Percentiles rank a stretch among this genome's conserved stretches.
These are phyloP conservation scores for Diceros bicornis DNA, from an alignment of 2,797 vertebrate species.

Conservation along the genomic window DNA sequence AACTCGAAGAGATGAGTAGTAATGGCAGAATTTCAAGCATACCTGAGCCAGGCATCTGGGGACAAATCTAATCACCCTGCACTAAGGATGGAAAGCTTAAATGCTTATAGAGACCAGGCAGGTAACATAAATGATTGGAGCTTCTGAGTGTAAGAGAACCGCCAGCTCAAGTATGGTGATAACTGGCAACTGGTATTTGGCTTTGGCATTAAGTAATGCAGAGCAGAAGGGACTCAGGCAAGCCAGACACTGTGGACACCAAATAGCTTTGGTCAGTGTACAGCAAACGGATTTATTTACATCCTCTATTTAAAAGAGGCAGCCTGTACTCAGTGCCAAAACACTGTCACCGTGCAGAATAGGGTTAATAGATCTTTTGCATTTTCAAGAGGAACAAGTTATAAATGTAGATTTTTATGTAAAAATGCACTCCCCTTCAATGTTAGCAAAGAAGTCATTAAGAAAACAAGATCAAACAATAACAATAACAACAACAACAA, in stretches of 20 bases:
- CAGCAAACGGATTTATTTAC: neutral
- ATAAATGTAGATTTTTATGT: neutral
- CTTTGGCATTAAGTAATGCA: neutral
- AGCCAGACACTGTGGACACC: neutral
- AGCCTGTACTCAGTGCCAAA: neutral
- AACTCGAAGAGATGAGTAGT: neutral
- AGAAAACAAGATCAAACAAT: slow-evolving; percentile 44
- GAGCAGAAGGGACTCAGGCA: neutral
- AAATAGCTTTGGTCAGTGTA: neutral
- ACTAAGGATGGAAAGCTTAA: neutral
- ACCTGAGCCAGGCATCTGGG: neutral
- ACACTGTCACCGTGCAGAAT: neutral
- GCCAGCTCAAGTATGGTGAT: neutral
- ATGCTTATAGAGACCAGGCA: neutral
- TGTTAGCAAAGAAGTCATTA: neutral
- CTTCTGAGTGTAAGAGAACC: neutral
- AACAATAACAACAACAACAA: neutral
- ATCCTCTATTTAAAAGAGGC: neutral
- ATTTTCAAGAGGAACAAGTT: slow-evolving; percentile 27
- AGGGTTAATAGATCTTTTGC: neutral
- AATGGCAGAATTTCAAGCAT: neutral
- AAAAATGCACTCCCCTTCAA: neutral
- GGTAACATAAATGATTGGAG: neutral
- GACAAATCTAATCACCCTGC: neutral
- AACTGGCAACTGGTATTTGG: neutral